phyloP scores from a whole-genome alignment of 2,888 invertebrate species.

The Rhyacophila evoluta region DNA sequence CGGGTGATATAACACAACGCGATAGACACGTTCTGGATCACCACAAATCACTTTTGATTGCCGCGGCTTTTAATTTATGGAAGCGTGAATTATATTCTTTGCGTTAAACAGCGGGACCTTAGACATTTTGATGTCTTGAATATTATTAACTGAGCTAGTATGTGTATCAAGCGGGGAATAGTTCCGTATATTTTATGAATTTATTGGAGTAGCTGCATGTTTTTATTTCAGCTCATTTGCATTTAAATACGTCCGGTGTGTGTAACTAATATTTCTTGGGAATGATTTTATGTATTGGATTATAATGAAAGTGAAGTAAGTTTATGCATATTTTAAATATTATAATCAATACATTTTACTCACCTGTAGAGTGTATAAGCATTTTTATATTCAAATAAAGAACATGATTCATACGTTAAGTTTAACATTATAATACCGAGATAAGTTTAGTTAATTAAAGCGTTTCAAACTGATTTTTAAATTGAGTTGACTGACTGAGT shows the following conservation, averaged over 20 bases:
- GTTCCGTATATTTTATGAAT: background rate
- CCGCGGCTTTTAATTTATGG: conserved; percentile 20
- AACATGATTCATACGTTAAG: too few species aligned
- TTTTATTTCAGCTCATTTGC: conserved; percentile 2
- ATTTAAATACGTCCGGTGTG: conserved; percentile 4
- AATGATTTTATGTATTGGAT: conserved; percentile 12
- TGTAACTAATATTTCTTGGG: background rate
- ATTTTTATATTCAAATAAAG: too few species aligned
- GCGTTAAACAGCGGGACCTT: conserved; percentile 16
- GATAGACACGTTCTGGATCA: background rate
- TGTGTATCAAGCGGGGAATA: background rate
- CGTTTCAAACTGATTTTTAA: too few species aligned
- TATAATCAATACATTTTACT: too few species aligned
- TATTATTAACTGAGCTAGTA: background rate
- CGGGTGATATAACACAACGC: background rate
- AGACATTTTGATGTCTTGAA: conserved; percentile 19
- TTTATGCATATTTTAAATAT: background rate
- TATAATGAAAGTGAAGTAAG: conserved; percentile 3
- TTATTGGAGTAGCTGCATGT: conserved; percentile 4
- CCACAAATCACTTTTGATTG: conserved; percentile 22
- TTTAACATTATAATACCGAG: too few species aligned
- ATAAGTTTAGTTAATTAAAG: too few species aligned
- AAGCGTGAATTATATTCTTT: background rate
- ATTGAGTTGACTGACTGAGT: too few species aligned
- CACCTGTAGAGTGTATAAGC: too few species aligned